Conservation (phyloP, 2,888 invertebrate genomes). For the Drosophila dives region DNA sequence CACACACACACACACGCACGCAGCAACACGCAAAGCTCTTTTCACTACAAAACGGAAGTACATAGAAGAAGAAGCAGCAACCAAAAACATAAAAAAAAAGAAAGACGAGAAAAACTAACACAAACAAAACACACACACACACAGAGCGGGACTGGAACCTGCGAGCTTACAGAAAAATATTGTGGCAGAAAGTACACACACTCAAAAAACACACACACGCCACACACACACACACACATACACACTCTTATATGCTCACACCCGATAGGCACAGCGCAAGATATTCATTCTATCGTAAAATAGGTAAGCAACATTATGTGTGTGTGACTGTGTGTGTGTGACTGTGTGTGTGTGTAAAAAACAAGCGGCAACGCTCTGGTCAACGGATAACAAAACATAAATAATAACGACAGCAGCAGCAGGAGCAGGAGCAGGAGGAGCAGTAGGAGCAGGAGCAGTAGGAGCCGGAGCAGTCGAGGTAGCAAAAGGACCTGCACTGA, state of each 20-base stretch:
- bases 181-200: conserved; percentile 70
- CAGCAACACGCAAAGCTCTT: conserved; percentile 77
- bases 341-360: conserved; percentile 52
- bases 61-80: conserved; percentile 63
- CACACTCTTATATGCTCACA: conserved; percentile 9
- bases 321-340: conserved; percentile 18
- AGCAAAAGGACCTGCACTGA: conserved; percentile 10
- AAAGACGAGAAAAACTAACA: conserved; percentile 12
- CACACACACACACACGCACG: conserved; percentile 51
- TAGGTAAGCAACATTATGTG: conserved; percentile 68
- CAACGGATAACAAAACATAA: conserved; percentile 83
- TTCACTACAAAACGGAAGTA: conserved; percentile 80
- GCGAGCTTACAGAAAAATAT: conserved; percentile 75
- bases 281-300: conserved; percentile 81
- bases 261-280: conserved; percentile 41
- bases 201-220: conserved; percentile 8
- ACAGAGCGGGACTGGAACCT: conserved; percentile 43
- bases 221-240: conserved; percentile 4
- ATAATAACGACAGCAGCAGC: conserved; percentile 77
- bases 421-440: not conserved
- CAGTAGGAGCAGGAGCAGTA: conserved; percentile 37
- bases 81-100: conserved; percentile 56
- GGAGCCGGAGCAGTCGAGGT: conserved; percentile 1
- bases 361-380: conserved; percentile 77
- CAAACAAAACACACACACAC: conserved; percentile 15